phyloP scores from a whole-genome alignment of 2,888 invertebrate genomes.

The Smittia aterrima region DNA sequence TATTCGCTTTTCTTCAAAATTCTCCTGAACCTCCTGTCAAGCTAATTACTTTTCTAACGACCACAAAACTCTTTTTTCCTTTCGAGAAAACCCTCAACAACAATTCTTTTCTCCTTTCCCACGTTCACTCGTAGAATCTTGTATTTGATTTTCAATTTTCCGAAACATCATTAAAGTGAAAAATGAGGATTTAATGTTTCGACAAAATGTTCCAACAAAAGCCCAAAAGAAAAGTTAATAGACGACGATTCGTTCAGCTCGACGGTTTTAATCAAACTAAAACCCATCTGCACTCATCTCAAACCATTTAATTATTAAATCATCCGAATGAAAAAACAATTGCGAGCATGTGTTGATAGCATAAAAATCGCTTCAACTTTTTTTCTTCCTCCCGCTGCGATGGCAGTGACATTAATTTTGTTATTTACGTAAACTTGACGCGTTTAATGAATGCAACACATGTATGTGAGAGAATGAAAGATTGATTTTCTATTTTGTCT shows the following conservation, averaged over 20 bases:
- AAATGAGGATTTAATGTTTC: conserved; percentile 25
- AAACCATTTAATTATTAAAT: conserved; percentile 39
- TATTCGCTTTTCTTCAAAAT: no score
- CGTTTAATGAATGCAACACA: conserved; percentile 38
- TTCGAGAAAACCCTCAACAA: background rate
- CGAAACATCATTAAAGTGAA: conserved; percentile 17
- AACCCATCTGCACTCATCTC: conserved; percentile 34
- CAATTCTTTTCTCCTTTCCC: no score
- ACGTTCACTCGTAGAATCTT: background rate
- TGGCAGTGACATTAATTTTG: conserved; percentile 1
- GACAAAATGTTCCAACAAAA: background rate
- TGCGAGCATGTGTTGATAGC: conserved; percentile 12
- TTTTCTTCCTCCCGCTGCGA: background rate
- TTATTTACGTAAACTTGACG: conserved; percentile 23
- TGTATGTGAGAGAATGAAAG: conserved; percentile 27
- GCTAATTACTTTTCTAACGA: no score
- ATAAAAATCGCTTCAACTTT: background rate
- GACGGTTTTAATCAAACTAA: background rate
- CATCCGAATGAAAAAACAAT: conserved; percentile 32
- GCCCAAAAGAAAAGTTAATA: background rate
- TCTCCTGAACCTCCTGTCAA: no score
- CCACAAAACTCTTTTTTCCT: no score
- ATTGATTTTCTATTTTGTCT: conserved; percentile 17
- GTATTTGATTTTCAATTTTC: conserved; percentile 7
- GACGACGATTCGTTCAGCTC: background rate